Conservation (phyloP, 2,113 vertebrate species). For the Eidolon helvum region DNA sequence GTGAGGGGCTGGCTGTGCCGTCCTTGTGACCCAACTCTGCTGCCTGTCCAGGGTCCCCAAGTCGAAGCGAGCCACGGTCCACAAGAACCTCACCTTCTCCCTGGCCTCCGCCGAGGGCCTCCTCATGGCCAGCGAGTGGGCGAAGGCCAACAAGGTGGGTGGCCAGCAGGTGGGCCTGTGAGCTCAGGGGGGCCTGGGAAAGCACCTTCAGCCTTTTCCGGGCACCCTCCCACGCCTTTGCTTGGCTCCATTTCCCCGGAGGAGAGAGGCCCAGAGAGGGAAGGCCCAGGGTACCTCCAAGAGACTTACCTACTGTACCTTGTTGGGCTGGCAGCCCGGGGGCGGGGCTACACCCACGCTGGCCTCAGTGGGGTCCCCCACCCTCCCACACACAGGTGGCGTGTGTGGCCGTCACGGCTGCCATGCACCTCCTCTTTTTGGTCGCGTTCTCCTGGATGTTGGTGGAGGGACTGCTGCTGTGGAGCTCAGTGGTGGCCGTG, state of each 20-base stretch:
- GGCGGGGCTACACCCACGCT: rapidly evolving
- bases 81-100: constrained; percentile 94
- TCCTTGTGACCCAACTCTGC: background rate
- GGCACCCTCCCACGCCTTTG: background rate
- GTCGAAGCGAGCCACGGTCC: constrained; percentile 91
- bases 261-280: background rate
- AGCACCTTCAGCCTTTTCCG: background rate
- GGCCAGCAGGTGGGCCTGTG: rapidly evolving
- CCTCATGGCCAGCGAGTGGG: constrained; percentile 91
- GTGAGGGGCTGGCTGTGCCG: rapidly evolving
- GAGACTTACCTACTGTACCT: background rate
- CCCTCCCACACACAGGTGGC: constrained; percentile 80
- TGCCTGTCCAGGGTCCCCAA: constrained; percentile 85
- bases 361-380: background rate
- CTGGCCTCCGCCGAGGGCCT: constrained; percentile 89
- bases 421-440: constrained; percentile 93
- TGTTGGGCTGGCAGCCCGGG: background rate
- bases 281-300: background rate
- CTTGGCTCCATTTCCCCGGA: background rate
- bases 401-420: constrained; percentile 88
- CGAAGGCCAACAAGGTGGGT: constrained; percentile 87
- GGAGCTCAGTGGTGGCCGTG: constrained; percentile 94
- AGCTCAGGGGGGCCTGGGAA: background rate
- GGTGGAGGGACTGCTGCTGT: constrained; percentile 93
- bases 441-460: constrained; percentile 96